Evolutionary conservation across 64 coral and sea anemone genomes (phyloP).

Genomic region (Anthopleura sola): DNA sequence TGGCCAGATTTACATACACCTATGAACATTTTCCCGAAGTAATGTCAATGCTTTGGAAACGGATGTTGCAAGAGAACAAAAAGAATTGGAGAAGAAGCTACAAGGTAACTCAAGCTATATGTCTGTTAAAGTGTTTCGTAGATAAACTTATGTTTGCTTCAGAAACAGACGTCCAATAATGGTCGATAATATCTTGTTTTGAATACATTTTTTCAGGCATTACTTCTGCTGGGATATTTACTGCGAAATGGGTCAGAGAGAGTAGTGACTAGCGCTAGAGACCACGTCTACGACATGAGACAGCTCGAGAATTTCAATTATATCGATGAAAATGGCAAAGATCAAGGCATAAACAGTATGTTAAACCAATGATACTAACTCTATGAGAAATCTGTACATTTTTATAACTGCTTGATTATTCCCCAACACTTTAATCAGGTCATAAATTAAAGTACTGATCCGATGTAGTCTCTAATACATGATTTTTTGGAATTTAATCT

Average conservation of each 20-base stretch:
- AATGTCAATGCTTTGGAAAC: conserved; percentile 99
- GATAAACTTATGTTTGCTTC: background rate
- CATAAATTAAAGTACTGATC: background rate
- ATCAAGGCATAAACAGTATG: conserved; percentile 98
- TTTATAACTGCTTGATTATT: conserved; percentile 2
- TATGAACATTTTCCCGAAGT: conserved; percentile 99
- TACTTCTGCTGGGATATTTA: conserved; percentile 82
- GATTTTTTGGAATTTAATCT: background rate
- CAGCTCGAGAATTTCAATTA: conserved; percentile 87
- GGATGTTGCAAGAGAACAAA: conserved; percentile 91
- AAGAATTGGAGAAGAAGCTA: conserved; percentile 97
- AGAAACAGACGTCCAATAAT: background rate
- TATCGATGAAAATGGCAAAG: conserved; percentile 90
- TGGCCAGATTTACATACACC: conserved; percentile 92
- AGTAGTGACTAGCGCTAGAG: conserved; percentile 88
- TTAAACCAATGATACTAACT: background rate
- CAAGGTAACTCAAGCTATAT: conserved; percentile 49
- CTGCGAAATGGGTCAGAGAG: conserved; percentile 90
- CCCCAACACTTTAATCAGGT: background rate
- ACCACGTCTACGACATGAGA: conserved; percentile 96
- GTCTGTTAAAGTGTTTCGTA: background rate
- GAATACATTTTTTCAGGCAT: conserved; percentile 38
- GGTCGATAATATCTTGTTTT: conserved; percentile 10
- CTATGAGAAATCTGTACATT: background rate
- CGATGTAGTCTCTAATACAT: background rate